Percentiles rank a stretch among this genome's conserved stretches.
Evolutionary conservation across 2,797 vertebrate genomes (phyloP).

Genomic region (Hippoglossus hippoglossus): DNA sequence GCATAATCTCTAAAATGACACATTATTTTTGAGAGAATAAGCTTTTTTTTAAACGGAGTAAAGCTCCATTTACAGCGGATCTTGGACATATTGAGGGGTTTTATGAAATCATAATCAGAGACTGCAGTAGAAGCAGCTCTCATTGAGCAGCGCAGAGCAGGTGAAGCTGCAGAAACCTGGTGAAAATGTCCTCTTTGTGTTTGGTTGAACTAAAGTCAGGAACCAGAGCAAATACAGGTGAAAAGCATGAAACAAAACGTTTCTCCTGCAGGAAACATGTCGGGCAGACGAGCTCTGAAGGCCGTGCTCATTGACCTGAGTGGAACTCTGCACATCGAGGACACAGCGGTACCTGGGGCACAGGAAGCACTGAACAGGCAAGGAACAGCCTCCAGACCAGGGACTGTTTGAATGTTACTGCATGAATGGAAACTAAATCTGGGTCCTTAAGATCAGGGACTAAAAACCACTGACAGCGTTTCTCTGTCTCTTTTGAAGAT

Average conservation of each 20-base stretch:
- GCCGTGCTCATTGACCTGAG: conserved; percentile 96
- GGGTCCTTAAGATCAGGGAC: not conserved
- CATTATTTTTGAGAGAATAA: conserved; percentile 57
- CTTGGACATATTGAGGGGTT: conserved; percentile 33
- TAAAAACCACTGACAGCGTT: too few relatives aligned
- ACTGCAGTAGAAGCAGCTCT: conserved; percentile 33
- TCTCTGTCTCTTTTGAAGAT: not conserved
- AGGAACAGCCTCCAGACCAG: conserved; percentile 16
- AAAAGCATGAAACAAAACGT: not conserved
- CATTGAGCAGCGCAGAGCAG: too few relatives aligned
- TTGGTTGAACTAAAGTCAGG: not conserved
- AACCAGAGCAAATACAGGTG: not conserved
- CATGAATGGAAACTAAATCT: not conserved
- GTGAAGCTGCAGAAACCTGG: not conserved
- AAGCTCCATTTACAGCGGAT: conserved; percentile 59
- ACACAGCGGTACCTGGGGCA: conserved; percentile 90
- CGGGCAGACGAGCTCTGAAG: conserved; percentile 85
- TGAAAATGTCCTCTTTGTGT: conserved; percentile 2
- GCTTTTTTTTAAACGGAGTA: conserved; percentile 47
- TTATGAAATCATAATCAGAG: conserved; percentile 46
- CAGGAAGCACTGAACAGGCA: conserved; percentile 94
- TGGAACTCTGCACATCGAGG: conserved; percentile 95
- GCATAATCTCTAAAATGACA: conserved; percentile 56
- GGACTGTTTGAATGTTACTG: not conserved
- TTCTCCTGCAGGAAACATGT: conserved; percentile 80